Conservation (phyloP, 2,797 vertebrate species). For the Dipus sagitta region DNA sequence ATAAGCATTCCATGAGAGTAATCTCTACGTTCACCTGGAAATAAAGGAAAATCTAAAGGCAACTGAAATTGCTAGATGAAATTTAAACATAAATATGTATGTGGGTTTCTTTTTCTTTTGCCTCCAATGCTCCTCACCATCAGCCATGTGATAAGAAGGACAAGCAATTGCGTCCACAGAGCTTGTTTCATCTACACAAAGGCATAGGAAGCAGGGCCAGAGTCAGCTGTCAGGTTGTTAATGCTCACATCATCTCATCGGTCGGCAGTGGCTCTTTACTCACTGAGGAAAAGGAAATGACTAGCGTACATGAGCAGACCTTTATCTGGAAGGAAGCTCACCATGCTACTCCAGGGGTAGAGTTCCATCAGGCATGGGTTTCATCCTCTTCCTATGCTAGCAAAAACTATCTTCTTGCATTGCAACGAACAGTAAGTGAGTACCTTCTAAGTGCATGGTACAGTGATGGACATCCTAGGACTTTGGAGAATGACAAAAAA, state of each 20-base stretch:
- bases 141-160: background rate
- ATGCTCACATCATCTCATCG: accelerated
- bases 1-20: constrained; percentile 81
- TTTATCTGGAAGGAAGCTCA: background rate
- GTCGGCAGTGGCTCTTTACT: background rate
- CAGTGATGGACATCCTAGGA: too few species aligned
- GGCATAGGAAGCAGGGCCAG: accelerated
- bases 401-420: background rate
- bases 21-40: constrained; percentile 85
- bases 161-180: background rate
- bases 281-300: background rate
- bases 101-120: background rate
- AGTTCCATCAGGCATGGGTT: background rate
- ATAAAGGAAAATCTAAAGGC: constrained; percentile 77
- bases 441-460: background rate
- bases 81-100: constrained; percentile 1
- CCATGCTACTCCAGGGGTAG: accelerated
- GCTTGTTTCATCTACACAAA: background rate
- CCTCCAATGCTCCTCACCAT: background rate
- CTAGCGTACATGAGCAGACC: background rate
- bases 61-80: constrained; percentile 15
- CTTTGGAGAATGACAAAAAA: background rate
- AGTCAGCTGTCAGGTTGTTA: background rate
- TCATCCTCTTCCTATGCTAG: background rate
- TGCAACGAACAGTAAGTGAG: background rate